Conservation (phyloP, 2,888 invertebrate species). For the Apamea anceps region DNA sequence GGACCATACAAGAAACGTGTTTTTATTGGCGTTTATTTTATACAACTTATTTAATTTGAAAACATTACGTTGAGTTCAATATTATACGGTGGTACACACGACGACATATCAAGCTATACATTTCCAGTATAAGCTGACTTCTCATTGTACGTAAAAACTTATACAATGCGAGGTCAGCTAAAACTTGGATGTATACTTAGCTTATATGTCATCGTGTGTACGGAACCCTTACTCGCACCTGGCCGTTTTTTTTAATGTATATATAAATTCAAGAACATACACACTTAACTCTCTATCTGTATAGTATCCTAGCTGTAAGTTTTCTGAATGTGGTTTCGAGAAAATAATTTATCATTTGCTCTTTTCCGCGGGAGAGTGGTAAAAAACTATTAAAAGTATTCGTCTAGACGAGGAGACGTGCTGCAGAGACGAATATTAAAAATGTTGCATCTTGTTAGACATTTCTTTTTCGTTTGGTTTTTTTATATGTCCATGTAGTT, state of each 20-base stretch:
- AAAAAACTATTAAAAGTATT: constrained; percentile 8
- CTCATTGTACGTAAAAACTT: no score
- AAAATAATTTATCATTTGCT: constrained; percentile 27
- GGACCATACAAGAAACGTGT: no score
- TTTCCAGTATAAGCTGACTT: no score
- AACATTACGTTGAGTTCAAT: no score
- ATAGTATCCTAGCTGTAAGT: not conserved
- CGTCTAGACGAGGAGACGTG: constrained; percentile 2
- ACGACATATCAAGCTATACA: no score
- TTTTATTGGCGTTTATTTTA: no score
- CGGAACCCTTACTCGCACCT: no score
- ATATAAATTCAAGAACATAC: not conserved
- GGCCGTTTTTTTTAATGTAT: not conserved
- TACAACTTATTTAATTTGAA: no score
- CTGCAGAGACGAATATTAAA: constrained; percentile 33
- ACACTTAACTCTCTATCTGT: not conserved
- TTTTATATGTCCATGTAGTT: not conserved
- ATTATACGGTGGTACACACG: no score
- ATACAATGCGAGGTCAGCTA: no score
- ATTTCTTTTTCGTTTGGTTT: not conserved
- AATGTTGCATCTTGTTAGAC: not conserved
- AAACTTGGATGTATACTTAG: no score
- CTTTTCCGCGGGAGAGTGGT: constrained; percentile 16
- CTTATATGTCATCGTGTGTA: no score
- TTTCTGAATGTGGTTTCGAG: not conserved